Conservation (phyloP, 2,888 invertebrate genomes). For the Stomorhina lunata region DNA sequence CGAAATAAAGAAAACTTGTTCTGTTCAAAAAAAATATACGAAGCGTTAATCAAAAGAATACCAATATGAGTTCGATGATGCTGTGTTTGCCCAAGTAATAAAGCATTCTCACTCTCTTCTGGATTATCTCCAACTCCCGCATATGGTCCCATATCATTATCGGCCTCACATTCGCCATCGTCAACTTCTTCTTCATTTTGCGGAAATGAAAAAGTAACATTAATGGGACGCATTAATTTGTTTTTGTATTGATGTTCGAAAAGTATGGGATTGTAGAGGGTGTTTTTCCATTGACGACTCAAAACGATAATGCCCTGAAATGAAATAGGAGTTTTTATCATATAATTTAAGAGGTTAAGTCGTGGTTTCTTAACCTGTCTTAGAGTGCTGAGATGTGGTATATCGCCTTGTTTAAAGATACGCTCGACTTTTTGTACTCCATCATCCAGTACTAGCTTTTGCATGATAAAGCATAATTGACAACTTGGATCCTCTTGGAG, state of each 20-base stretch:
- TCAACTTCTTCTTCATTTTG: slow-evolving; percentile 86
- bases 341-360: background rate
- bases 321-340: background rate
- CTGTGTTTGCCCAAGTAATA: slow-evolving; percentile 80
- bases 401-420: slow-evolving; percentile 89
- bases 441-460: slow-evolving; percentile 89
- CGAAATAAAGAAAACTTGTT: slow-evolving; percentile 64
- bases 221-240: slow-evolving; percentile 89
- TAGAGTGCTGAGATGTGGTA: slow-evolving; percentile 92
- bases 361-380: slow-evolving; percentile 84
- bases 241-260: slow-evolving; percentile 94
- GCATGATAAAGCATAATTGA: slow-evolving; percentile 93
- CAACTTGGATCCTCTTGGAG: slow-evolving; percentile 97
- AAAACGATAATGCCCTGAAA: slow-evolving; percentile 94
- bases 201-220: slow-evolving; percentile 93
- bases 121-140: slow-evolving; percentile 77
- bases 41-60: slow-evolving; percentile 80
- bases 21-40: slow-evolving; percentile 66
- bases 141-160: slow-evolving; percentile 74
- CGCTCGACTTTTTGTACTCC: slow-evolving; percentile 89
- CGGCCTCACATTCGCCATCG: slow-evolving; percentile 79
- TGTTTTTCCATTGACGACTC: slow-evolving; percentile 98
- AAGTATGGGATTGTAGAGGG: slow-evolving; percentile 94
- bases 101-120: slow-evolving; percentile 80
- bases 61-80: slow-evolving; percentile 80